Conservation (phyloP, 2,888 invertebrate species). For the Corbicula japonica region DNA sequence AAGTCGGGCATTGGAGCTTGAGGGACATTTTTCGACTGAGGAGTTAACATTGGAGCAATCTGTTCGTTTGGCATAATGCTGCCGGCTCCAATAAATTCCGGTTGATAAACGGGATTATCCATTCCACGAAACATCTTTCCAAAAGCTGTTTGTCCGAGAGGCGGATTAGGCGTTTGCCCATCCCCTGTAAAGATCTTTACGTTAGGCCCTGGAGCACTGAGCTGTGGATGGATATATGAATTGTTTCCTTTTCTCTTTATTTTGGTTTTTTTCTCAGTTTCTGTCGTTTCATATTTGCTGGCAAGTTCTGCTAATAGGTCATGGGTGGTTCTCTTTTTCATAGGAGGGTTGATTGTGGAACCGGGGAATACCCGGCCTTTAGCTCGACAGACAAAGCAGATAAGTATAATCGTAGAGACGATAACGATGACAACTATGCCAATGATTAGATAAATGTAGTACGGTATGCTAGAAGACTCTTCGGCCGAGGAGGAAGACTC, state of each 20-base stretch:
- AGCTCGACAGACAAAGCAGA: background rate
- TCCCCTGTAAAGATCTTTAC: constrained; percentile 9
- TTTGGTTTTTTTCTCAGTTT: background rate
- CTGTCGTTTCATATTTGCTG: background rate
- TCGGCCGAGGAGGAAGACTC: background rate
- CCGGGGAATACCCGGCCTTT: constrained; percentile 2
- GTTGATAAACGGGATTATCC: background rate
- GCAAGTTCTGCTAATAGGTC: constrained; percentile 2
- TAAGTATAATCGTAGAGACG: background rate
- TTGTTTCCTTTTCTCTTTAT: constrained; percentile 10
- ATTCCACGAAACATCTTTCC: no score
- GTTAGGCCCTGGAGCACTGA: constrained; percentile 15
- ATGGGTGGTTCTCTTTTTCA: constrained; percentile 20
- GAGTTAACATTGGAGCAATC: constrained; percentile 12
- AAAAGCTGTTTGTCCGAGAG: background rate
- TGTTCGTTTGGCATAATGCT: background rate
- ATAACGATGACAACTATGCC: background rate
- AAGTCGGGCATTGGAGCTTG: background rate
- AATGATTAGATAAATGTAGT: constrained; percentile 6
- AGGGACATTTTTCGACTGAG: background rate
- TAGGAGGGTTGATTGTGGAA: background rate
- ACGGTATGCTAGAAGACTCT: background rate
- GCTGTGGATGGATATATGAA: constrained; percentile 22
- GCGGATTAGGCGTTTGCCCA: background rate
- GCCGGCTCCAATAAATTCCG: background rate